Percentiles rank a stretch among this genome's conserved stretches.
Conservation (phyloP, 2,888 invertebrate species). For the Andrena bicolor region DNA sequence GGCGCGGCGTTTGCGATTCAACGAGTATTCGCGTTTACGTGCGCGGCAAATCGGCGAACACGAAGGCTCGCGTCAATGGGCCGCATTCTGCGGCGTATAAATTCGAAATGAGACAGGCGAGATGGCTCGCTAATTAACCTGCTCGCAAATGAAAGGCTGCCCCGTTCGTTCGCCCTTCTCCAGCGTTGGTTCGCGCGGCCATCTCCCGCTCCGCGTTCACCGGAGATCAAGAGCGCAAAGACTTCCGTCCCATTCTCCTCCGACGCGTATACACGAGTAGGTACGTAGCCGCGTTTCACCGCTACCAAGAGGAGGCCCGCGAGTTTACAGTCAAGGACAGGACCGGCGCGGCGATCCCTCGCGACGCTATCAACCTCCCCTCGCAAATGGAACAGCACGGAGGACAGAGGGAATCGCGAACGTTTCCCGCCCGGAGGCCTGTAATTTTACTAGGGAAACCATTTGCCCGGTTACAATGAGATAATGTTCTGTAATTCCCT, state of each 20-base stretch:
- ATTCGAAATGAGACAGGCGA: constrained; percentile 77
- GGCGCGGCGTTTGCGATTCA: not conserved
- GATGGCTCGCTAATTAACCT: constrained; percentile 80
- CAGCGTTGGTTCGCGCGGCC: constrained; percentile 44
- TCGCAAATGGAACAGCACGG: constrained; percentile 2
- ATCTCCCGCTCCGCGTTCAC: constrained; percentile 29
- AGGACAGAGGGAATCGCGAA: constrained; percentile 16
- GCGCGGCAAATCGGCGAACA: constrained; percentile 33
- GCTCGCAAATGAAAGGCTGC: constrained; percentile 73
- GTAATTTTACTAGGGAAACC: constrained; percentile 48
- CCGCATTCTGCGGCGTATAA: constrained; percentile 73
- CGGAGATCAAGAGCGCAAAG: constrained; percentile 65
- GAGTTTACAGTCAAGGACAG: constrained; percentile 41
- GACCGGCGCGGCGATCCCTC: constrained; percentile 5
- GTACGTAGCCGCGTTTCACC: constrained; percentile 3
- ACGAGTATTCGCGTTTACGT: constrained; percentile 38
- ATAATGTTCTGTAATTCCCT: constrained; percentile 50
- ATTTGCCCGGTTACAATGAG: constrained; percentile 59
- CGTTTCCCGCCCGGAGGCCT: constrained; percentile 39
- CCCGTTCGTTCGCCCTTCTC: constrained; percentile 42
- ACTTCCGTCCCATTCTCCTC: constrained; percentile 53
- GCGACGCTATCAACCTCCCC: not conserved
- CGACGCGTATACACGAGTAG: not conserved
- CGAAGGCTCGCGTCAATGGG: constrained; percentile 67
- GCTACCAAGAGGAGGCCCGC: not conserved